phyloP scores from a whole-genome alignment of 1,140 invertebrate species.

The Ephestia elutella region DNA sequence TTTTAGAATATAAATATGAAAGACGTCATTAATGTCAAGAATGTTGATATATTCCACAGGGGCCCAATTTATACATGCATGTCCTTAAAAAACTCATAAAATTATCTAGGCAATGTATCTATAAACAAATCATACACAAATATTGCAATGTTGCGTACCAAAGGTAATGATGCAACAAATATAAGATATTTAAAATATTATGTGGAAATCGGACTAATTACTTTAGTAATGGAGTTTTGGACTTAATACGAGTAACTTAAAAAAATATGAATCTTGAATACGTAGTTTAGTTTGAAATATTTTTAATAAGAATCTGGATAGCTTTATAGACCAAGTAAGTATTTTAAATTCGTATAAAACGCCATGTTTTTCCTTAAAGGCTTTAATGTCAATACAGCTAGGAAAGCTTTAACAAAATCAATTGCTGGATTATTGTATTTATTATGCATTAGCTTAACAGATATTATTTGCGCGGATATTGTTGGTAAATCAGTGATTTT shows the following conservation, averaged over 20 bases:
- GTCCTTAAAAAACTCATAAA: not conserved
- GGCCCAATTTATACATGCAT: not conserved
- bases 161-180: not conserved
- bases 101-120: not conserved
- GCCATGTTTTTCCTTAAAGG: too few relatives aligned
- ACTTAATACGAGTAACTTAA: too few relatives aligned
- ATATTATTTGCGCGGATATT: not conserved
- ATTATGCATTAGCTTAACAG: constrained; percentile 11
- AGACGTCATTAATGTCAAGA: not conserved
- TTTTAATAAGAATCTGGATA: too few relatives aligned
- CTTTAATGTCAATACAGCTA: constrained; percentile 2
- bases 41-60: not conserved
- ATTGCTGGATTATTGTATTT: constrained; percentile 7
- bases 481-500: constrained; percentile 21
- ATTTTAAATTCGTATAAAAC: too few relatives aligned
- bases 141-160: not conserved
- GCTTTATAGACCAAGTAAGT: too few relatives aligned
- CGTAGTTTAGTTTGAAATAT: too few relatives aligned
- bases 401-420: constrained; percentile 18
- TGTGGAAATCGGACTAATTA: too few relatives aligned
- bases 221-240: too few relatives aligned
- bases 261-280: too few relatives aligned
- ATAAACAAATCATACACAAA: not conserved
- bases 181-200: too few relatives aligned
- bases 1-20: not conserved